A percentile compares a stretch with the other conserved stretches of the same genome.
These are phyloP conservation scores for Sander lucioperca DNA, from an alignment of 2,113 vertebrate genomes.

Conservation along the genomic window DNA sequence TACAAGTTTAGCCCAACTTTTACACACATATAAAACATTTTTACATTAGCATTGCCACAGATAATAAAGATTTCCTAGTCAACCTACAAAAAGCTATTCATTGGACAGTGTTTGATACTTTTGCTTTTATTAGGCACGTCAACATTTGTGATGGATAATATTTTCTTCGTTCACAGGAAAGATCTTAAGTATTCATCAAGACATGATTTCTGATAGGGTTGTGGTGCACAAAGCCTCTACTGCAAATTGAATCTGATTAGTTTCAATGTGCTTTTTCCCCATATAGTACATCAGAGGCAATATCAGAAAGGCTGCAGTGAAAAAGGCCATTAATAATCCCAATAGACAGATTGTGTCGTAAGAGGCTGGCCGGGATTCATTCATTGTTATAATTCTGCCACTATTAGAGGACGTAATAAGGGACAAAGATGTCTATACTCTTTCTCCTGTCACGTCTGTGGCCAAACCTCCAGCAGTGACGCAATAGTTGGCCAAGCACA, in stretches of 20 bases:
- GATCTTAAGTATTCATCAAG: too few species aligned
- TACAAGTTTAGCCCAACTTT: background rate
- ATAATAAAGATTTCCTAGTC: background rate
- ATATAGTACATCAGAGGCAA: background rate
- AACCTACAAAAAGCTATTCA: background rate
- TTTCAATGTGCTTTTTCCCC: background rate
- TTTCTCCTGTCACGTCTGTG: background rate
- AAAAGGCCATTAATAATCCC: background rate
- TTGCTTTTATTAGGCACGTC: background rate
- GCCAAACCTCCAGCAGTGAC: background rate
- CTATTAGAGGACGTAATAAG: background rate
- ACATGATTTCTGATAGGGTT: background rate
- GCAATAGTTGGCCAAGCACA: background rate
- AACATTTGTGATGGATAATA: background rate
- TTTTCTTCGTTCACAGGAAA: background rate
- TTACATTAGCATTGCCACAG: background rate
- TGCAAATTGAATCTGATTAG: background rate
- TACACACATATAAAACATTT: constrained; percentile 1
- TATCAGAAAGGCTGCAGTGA: too few species aligned
- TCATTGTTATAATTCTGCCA: background rate
- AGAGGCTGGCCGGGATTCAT: background rate
- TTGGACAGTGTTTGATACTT: background rate
- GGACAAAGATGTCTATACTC: background rate
- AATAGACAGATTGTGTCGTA: background rate
- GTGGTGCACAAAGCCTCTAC: background rate